Base-by-base conservation (phyloP, 2,888 invertebrate species). In the Chrysina gloriosa region DNA sequence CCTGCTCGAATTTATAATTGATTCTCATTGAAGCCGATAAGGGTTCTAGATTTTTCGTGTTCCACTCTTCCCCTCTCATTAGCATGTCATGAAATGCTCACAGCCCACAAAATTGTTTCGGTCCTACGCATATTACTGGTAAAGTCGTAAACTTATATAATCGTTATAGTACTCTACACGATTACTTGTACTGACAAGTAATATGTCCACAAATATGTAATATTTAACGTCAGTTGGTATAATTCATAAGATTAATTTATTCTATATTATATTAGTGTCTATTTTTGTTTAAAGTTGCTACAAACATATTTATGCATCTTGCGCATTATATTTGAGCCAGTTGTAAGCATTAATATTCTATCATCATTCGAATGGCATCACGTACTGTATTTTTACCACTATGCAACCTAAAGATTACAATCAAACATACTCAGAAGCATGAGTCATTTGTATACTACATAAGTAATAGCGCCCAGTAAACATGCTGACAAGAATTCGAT, bases 331-430 rank as follows among this genome's bases (percentile, higher is more conserved):
- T 34, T 54, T 56, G 39, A 39, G 36, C 11, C 39, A 23, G 39
- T 11, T 14, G 39, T 19, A 23, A 31, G 16, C 27, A 56, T 70
- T 70, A 69, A 63, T 27, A 70, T 71, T 70, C 71, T 36, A 11
- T 47, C 47, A 61, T 34, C 52, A 69, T 67, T 56, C 67, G 68
- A 72, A 73, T 74, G 68, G 71, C 70, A 73, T 75, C 75, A 75
- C 72, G 73, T 73, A 72, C 65, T 42, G 69, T 70, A 54, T 63
- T 52, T 70, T 71, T 65, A 69, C 70, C 69, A 71, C 72, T 71
- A 70, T 67, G 34, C 71, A 71, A 67, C 71, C 69, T 70, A 64
- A 23, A 75, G 73, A 74, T 75, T 68, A 70, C 69, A 70, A 74
- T 75, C 73, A 58, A 69, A 72, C 70, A 31, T 19, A 48, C 25